Base-by-base conservation (phyloP, 2,888 invertebrate genomes). In the Phalera bucephala region DNA sequence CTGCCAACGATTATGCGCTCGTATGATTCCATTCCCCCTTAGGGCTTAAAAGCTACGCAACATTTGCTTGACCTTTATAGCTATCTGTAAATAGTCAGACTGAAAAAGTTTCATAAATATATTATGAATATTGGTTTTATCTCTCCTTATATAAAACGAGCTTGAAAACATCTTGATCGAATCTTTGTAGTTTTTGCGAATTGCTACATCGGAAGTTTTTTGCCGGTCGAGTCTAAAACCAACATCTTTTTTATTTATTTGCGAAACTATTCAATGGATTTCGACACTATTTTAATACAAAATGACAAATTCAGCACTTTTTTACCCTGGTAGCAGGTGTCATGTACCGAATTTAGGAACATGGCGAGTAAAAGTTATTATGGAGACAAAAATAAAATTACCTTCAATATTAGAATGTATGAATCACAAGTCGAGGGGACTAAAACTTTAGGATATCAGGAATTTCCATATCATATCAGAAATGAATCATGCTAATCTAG, bases 1-100 rank as follows among this genome's bases (percentile, higher is more conserved):
- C 80, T 82, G 85, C 70, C 75, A 78, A 70, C 73, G 69, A 82
- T 80, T 76, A 78, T 65, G 54, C 70, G 72, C 77, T 70, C 58
- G 55, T 68, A 64, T 73, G 72, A 70, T 65, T 76, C 65, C 64
- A 75, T 67, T 70, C 65, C 27, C 72, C 73, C 71, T 68, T 59
- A 63, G 68, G 68, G 65, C 57, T 66, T 61, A 46, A 53, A 37
- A 66, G 62, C 62, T 64, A 51, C 55, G 50, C 58, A 61, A 58
- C 45, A 64, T 62, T 60, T 44, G 25, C 12, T 33, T 44, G 58
- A 52, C 49, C 45, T 60, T 48, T 51, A 36, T 33, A 9, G 22
- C 12, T 40, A 21, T 23, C 37, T 41, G 34, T 38, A 42, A 48
- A 48, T 52, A 56, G 36, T 33, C 11, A 4, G 14, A 3, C 36